Percentiles rank a stretch among this genome's conserved stretches.
Conservation (phyloP, 2,797 vertebrate genomes). For the Chrosomus eos region DNA sequence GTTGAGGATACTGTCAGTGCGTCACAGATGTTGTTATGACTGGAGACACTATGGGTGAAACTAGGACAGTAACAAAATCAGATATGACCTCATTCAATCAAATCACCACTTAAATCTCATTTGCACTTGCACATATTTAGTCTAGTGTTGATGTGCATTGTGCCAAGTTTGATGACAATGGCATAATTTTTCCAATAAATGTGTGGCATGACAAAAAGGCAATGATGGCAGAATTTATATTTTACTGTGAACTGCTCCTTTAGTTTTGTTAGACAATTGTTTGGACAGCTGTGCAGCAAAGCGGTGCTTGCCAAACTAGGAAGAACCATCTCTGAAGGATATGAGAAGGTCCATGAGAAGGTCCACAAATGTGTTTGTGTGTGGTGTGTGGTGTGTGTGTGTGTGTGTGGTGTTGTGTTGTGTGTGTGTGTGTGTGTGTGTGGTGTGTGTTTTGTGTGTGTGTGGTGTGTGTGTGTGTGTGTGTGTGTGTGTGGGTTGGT, state of each 20-base stretch:
- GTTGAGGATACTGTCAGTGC: background rate
- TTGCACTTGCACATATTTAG: background rate
- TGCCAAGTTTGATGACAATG: background rate
- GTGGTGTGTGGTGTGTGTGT: no score
- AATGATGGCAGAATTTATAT: background rate
- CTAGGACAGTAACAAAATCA: background rate
- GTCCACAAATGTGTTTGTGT: no score
- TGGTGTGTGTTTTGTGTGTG: no score
- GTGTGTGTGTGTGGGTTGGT: no score
- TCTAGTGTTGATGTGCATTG: background rate
- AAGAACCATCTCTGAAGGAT: slow-evolving; percentile 5
- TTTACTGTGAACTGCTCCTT: background rate
- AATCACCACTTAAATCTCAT: background rate
- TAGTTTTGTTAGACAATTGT: background rate
- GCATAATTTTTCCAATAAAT: background rate
- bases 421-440: no score
- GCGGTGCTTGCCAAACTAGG: background rate
- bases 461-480: no score
- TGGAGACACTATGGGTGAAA: slow-evolving; percentile 18
- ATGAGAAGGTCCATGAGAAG: background rate
- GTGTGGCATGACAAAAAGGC: background rate
- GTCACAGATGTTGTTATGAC: slow-evolving; percentile 54
- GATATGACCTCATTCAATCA: background rate
- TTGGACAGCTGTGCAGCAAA: slow-evolving; percentile 15
- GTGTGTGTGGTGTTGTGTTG: no score